phyloP scores from a whole-genome alignment of 2,888 invertebrate genomes.

The Parnassius apollo region DNA sequence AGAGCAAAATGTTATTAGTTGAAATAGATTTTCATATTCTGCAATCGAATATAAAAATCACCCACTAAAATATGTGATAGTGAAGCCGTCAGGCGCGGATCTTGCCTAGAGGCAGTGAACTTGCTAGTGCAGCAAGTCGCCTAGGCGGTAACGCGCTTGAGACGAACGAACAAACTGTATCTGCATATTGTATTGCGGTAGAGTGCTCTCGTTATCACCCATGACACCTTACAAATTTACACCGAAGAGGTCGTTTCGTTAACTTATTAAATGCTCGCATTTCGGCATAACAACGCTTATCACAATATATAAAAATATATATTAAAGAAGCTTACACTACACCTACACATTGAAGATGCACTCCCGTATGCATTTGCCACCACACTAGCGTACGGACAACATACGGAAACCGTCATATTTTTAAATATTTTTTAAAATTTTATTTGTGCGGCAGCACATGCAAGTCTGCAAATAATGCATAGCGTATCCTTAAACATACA shows the following conservation, averaged over 20 bases:
- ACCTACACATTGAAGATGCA: constrained; percentile 76
- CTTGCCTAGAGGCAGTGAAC: constrained; percentile 71
- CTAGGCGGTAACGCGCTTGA: constrained; percentile 60
- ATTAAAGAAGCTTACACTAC: constrained; percentile 78
- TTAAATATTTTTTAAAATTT: constrained; percentile 45
- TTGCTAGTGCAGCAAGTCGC: constrained; percentile 78
- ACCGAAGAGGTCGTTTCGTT: constrained; percentile 57
- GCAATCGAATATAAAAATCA: constrained; percentile 68
- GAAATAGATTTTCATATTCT: constrained; percentile 77
- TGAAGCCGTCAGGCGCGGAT: constrained; percentile 56
- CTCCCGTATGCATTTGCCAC: constrained; percentile 75
- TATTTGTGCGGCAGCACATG: constrained; percentile 79
- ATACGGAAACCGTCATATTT: constrained; percentile 58
- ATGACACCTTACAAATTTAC: constrained; percentile 55
- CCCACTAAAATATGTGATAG: constrained; percentile 66
- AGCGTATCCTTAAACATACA: constrained; percentile 65
- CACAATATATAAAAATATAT: constrained; percentile 81
- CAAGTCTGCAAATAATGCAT: constrained; percentile 72
- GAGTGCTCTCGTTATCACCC: constrained; percentile 54
- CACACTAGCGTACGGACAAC: constrained; percentile 64
- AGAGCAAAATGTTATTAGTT: constrained; percentile 63
- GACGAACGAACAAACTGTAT: constrained; percentile 7
- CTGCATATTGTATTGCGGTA: constrained; percentile 1
- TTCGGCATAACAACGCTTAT: constrained; percentile 79
- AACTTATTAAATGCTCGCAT: constrained; percentile 78